Base-by-base conservation (phyloP, 2,797 vertebrate genomes). In the Spondyliosoma cantharus region DNA sequence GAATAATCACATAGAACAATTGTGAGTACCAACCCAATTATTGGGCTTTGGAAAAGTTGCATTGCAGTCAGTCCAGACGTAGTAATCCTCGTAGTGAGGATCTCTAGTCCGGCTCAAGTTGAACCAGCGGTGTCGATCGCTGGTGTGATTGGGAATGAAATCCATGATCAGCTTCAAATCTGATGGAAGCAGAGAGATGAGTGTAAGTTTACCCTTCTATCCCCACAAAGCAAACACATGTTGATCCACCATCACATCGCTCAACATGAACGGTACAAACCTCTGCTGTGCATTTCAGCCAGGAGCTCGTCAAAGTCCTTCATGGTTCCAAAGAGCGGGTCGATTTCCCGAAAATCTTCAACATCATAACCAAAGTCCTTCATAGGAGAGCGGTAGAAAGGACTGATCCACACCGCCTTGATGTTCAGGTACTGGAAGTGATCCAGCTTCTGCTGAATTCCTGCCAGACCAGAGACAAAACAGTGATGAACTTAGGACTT, bases 101-200 rank as follows among this genome's bases (percentile, higher is more conserved):
- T 94, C 95, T 80, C 92, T 84, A 17, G 86, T 95, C 60, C 95
- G 96, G 84, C 98, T 99, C 76, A 94, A 77, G 84, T 97, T 96
- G 87, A 99, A 99, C 98, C 98, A 99, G n/a, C 0, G 73, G 89
- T 99, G 98, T 52, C 91, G 94, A 90, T 99, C 94, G 15, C 98
- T 99, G 45, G 98, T 99, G 78, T 99, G 98, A 92, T 99, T 99
- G 58, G 98, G 98, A 91, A 99, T 97, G 71, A 98, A 96, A 89
- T 99, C 98, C 78, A 98, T 96, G 60, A 99, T 97, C 88, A 99
- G 84, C 93, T 96, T 99, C 66, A 99, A 78, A 84, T 96, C 98
- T 99, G 92, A n/a, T 20, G 32, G 65, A 15, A 79, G 49, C 29
- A 74, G 7, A 66, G 27, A 75, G 5, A 76, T 43, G 3, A 37